Conservation (phyloP, 2,888 invertebrate genomes). For the Drosophila nigricruria region DNA sequence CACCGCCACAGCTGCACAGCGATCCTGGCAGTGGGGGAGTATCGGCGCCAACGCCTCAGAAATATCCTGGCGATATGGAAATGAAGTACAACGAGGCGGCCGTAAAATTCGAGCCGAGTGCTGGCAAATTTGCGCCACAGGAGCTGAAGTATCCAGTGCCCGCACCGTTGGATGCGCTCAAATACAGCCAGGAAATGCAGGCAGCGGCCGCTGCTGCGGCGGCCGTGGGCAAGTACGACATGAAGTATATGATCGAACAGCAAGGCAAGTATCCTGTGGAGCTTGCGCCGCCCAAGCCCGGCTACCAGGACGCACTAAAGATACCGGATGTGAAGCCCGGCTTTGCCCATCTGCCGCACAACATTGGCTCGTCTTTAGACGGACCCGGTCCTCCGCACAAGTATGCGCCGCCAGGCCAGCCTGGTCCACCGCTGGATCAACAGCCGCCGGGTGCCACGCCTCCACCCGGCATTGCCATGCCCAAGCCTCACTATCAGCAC, state of each 20-base stretch:
- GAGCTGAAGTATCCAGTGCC: constrained; percentile 86
- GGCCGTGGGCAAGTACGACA: constrained; percentile 83
- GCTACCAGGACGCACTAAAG: constrained; percentile 83
- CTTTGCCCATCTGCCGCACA: constrained; percentile 74
- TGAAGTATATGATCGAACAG: constrained; percentile 84
- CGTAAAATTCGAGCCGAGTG: constrained; percentile 78
- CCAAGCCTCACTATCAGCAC: constrained; percentile 84
- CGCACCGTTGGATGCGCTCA: constrained; percentile 80
- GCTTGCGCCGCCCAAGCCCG: constrained; percentile 71
- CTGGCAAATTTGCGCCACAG: constrained; percentile 80
- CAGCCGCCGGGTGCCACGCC: constrained; percentile 80
- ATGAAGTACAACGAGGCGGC: constrained; percentile 83
- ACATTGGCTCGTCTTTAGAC: constrained; percentile 57
- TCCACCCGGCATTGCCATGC: constrained; percentile 83
- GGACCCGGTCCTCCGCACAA: constrained; percentile 65
- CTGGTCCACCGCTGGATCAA: constrained; percentile 65
- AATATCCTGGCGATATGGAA: constrained; percentile 84
- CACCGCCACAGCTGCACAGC: constrained; percentile 73
- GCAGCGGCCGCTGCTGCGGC: constrained; percentile 78
- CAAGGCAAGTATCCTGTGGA: constrained; percentile 82
- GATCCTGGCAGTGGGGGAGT: constrained; percentile 65
- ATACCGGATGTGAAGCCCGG: constrained; percentile 83
- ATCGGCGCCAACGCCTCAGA: constrained; percentile 65
- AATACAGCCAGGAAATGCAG: constrained; percentile 84
- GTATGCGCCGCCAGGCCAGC: constrained; percentile 58